Evolutionary conservation across 37 sponge, comb jelly and placozoan species (phyloP).

Genomic region (Aphrocallistes beatrix): DNA sequence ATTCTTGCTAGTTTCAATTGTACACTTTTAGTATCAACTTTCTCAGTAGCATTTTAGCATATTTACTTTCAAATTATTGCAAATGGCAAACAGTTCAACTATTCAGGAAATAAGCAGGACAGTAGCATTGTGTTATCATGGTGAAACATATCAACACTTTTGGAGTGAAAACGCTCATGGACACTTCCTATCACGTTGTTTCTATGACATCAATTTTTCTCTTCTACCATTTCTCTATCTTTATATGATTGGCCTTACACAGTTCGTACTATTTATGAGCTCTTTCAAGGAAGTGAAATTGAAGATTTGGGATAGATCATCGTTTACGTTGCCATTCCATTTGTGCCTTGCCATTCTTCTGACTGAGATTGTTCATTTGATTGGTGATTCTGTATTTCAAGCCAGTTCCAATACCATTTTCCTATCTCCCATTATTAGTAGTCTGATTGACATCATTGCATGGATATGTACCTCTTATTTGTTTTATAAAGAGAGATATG

Average conservation of each 20-base stretch:
- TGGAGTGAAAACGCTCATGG: not conserved
- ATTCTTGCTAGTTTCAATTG: no score
- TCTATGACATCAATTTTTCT: conserved; percentile 3
- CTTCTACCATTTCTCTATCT: not conserved
- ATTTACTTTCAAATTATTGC: no score
- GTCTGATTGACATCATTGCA: not conserved
- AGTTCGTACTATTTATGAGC: not conserved
- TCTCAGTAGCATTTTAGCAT: no score
- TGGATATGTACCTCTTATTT: not conserved
- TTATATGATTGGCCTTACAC: not conserved
- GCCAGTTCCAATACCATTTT: not conserved
- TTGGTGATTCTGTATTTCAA: not conserved
- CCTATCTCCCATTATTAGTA: not conserved
- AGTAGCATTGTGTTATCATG: not conserved
- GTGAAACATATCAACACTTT: not conserved
- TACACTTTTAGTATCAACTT: no score
- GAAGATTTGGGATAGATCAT: not conserved
- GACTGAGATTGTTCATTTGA: not conserved
- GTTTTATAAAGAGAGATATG: conserved; percentile 7
- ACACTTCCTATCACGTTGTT: not conserved
- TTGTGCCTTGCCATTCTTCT: not conserved
- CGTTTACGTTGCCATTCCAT: not conserved
- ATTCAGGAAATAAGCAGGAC: not conserved
- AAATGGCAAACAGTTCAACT: not conserved
- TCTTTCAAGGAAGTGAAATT: not conserved